Conservation (phyloP, 2,888 invertebrate genomes). For the Mechanitis messenoides region DNA sequence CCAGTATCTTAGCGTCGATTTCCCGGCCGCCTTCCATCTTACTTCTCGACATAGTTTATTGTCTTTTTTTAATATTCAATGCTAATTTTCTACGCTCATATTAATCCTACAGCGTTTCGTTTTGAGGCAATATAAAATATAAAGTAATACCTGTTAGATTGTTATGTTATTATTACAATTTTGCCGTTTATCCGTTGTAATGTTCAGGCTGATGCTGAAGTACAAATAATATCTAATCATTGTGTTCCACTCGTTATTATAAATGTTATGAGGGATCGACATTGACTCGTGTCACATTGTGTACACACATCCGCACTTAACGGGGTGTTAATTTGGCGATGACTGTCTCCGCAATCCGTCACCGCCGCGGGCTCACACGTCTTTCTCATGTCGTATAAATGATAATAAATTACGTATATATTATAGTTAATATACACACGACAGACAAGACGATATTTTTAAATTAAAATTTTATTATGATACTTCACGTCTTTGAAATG, state of each 20-base stretch:
- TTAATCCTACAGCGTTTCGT: too few relatives aligned
- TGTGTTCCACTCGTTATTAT: background rate
- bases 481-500: too few relatives aligned
- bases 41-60: conserved; percentile 42
- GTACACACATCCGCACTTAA: conserved; percentile 73
- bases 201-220: too few relatives aligned
- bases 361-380: conserved; percentile 52
- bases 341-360: conserved; percentile 68
- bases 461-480: background rate
- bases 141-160: too few relatives aligned
- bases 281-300: conserved; percentile 29
- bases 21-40: conserved; percentile 31
- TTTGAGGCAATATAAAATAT: too few relatives aligned
- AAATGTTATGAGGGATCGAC: conserved; percentile 5
- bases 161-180: too few relatives aligned
- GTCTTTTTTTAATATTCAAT: conserved; percentile 21
- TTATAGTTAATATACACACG: background rate
- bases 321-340: conserved; percentile 68
- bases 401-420: conserved; percentile 10
- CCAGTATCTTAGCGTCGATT: conserved; percentile 40
- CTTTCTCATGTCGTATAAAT: conserved; percentile 50
- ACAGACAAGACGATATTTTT: background rate
- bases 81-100: background rate
- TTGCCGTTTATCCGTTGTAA: too few relatives aligned
- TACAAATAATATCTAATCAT: background rate